phyloP scores from a whole-genome alignment of 2,888 invertebrate genomes.

The Epinotia demarniana region DNA sequence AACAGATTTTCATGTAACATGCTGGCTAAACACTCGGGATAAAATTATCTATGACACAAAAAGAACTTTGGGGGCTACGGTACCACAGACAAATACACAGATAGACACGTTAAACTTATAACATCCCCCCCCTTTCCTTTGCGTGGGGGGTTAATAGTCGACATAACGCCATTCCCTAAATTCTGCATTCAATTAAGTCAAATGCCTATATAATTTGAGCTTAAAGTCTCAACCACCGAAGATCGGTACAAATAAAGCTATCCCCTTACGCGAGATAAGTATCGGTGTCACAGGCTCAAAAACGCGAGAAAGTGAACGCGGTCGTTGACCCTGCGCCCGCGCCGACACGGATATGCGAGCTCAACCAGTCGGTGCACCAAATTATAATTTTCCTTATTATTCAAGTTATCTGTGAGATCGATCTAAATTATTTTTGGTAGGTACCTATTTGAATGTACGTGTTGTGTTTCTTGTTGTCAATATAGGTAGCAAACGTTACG shows the following conservation, averaged over 20 bases:
- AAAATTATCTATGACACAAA: too few relatives aligned
- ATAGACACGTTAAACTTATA: too few relatives aligned
- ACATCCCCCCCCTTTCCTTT: too few relatives aligned
- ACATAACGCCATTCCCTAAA: too few relatives aligned
- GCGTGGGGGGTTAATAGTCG: too few relatives aligned
- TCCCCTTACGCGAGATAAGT: constrained; percentile 6
- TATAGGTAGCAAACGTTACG: neutral
- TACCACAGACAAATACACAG: too few relatives aligned
- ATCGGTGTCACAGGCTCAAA: constrained; percentile 41
- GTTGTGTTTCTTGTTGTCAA: neutral
- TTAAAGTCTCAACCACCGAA: neutral
- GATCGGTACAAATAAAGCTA: constrained; percentile 9
- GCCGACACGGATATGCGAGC: constrained; percentile 36
- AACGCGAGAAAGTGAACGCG: constrained; percentile 45
- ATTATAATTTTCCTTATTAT: constrained; percentile 35
- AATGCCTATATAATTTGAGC: neutral
- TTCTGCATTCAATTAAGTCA: too few relatives aligned
- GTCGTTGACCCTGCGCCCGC: constrained; percentile 28
- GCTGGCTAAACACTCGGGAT: too few relatives aligned
- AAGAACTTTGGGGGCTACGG: too few relatives aligned
- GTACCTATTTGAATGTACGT: neutral
- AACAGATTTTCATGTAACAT: too few relatives aligned
- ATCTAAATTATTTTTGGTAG: neutral
- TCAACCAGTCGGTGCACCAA: constrained; percentile 18
- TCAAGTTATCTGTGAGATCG: neutral